phyloP scores from a whole-genome alignment of 2,797 vertebrate genomes.

The Sibirionetta formosa region DNA sequence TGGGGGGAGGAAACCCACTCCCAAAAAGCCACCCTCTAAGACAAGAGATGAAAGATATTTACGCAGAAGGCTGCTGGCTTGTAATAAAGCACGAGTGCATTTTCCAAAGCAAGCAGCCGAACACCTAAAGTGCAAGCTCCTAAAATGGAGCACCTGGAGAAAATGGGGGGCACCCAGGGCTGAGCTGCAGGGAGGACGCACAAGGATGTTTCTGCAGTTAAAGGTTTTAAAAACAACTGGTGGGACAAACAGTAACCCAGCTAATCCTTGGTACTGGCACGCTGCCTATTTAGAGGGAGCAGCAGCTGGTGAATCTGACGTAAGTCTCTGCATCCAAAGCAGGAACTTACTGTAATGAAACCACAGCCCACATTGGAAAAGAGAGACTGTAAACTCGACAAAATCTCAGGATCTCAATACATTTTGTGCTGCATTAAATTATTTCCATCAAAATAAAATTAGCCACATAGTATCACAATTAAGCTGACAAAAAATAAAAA shows the following conservation, averaged over 20 bases:
- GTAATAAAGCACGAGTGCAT: neutral
- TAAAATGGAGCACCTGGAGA: neutral
- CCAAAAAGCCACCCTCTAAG: neutral
- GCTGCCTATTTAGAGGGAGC: slow-evolving; percentile 53
- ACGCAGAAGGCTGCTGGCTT: neutral
- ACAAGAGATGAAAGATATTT: neutral
- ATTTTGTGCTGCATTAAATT: neutral
- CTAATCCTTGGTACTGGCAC: slow-evolving; percentile 72
- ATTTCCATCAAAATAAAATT: slow-evolving; percentile 31
- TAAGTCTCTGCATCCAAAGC: slow-evolving; percentile 66
- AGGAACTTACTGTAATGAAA: slow-evolving; percentile 69
- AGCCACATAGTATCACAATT: neutral
- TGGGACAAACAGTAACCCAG: slow-evolving; percentile 61
- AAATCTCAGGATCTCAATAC: slow-evolving; percentile 35
- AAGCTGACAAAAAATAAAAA: neutral
- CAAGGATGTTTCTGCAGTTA: slow-evolving; percentile 49
- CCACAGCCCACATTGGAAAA: slow-evolving; percentile 42
- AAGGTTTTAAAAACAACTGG: slow-evolving; percentile 70
- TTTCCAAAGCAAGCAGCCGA: neutral
- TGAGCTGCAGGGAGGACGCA: neutral
- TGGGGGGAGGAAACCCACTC: neutral
- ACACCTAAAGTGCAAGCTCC: neutral
- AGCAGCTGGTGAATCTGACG: slow-evolving; percentile 75
- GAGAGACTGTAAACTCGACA: slow-evolving; percentile 40
- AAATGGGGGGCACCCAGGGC: neutral